These are phyloP conservation scores for Cydia splendana DNA, from an alignment of 1,140 invertebrate genomes.

Conservation along the genomic window DNA sequence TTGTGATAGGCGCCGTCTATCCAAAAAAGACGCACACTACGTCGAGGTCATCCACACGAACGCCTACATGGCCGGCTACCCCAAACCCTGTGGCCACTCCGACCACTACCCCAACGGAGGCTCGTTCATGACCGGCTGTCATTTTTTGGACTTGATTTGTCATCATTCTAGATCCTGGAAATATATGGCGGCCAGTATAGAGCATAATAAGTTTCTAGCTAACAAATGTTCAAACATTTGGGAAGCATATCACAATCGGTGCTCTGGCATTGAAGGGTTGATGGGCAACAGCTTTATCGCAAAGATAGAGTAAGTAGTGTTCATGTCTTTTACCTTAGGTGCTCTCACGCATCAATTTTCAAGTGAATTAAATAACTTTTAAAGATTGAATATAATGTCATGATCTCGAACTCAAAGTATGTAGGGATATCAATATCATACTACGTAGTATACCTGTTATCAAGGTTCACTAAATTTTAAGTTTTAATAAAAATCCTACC, in stretches of 20 bases:
- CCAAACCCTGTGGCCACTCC: slow-evolving; percentile 63
- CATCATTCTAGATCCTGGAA: slow-evolving; percentile 74
- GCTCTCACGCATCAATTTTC: no score
- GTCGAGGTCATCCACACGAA: slow-evolving; percentile 83
- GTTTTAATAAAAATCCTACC: no score
- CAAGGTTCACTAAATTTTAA: no score
- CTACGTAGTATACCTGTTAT: no score
- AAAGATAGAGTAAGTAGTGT: slow-evolving; percentile 40
- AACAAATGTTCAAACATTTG: slow-evolving; percentile 34
- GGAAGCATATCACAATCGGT: slow-evolving; percentile 37
- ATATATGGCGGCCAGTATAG: slow-evolving; percentile 76
- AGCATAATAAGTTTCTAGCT: slow-evolving; percentile 43
- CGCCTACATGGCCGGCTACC: slow-evolving; percentile 62
- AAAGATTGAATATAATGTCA: neutral
- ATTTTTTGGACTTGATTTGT: slow-evolving; percentile 42
- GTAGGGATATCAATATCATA: no score
- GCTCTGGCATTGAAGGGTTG: slow-evolving; percentile 33
- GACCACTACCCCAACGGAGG: slow-evolving; percentile 72
- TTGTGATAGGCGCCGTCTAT: slow-evolving; percentile 59
- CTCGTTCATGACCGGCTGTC: slow-evolving; percentile 32
- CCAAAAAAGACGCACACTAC: slow-evolving; percentile 75
- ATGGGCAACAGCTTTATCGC: slow-evolving; percentile 47
- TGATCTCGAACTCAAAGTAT: neutral
- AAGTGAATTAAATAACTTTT: no score
- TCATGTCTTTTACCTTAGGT: neutral